Percentiles rank a stretch among this genome's conserved stretches.
Conservation (phyloP, 2,797 vertebrate genomes). For the Gallinago solitaria region DNA sequence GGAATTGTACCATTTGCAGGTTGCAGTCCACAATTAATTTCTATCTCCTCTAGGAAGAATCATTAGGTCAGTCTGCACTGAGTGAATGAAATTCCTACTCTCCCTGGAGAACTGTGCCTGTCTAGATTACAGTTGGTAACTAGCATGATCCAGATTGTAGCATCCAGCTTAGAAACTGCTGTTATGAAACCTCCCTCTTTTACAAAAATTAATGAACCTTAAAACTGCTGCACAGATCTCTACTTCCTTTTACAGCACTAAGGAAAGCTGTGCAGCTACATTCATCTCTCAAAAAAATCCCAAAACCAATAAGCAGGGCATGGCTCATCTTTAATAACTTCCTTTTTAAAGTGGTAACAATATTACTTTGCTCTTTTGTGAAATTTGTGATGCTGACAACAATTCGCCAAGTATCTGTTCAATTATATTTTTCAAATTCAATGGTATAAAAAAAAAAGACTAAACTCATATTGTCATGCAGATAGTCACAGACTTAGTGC, state of each 20-base stretch:
- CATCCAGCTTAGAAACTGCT: neutral
- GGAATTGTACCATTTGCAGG: neutral
- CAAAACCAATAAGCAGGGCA: neutral
- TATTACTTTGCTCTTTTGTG: neutral
- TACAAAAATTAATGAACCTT: neutral
- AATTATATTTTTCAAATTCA: neutral
- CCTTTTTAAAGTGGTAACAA: neutral
- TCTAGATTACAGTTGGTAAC: neutral
- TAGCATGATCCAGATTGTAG: neutral
- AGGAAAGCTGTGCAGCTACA: neutral
- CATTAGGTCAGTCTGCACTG: neutral
- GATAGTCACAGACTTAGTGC: neutral
- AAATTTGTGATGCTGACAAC: neutral
- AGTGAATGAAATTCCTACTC: neutral
- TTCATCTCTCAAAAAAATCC: neutral
- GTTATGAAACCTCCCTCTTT: neutral
- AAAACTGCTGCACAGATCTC: neutral
- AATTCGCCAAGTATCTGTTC: neutral
- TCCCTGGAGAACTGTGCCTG: neutral
- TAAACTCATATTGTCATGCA: neutral
- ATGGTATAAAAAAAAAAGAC: neutral
- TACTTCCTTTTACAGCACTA: neutral
- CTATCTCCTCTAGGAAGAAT: neutral
- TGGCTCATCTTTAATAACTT: neutral
- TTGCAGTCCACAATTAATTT: neutral